Evolutionary conservation across 2,888 invertebrate genomes (phyloP).

Genomic region (Sympetrum striolatum): DNA sequence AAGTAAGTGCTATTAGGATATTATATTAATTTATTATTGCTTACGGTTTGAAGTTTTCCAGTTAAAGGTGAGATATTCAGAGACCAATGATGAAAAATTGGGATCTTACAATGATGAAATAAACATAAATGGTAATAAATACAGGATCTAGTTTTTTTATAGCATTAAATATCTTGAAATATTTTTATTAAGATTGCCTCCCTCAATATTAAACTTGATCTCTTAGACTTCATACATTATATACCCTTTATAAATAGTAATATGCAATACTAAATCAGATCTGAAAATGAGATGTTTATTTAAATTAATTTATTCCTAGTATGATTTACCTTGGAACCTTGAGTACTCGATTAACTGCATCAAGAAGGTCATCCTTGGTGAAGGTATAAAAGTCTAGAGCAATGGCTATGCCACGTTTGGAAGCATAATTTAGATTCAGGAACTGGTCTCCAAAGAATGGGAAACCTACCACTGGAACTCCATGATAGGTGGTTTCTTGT

Average conservation of each 20-base stretch:
- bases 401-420: constrained; percentile 60
- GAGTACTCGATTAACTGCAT: constrained; percentile 58
- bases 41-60: too few species aligned
- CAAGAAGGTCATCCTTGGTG: constrained; percentile 58
- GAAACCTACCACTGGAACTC: constrained; percentile 64
- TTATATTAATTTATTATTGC: background rate
- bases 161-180: too few species aligned
- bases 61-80: too few species aligned
- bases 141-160: too few species aligned
- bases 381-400: constrained; percentile 61
- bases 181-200: too few species aligned
- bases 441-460: constrained; percentile 64
- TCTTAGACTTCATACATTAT: too few species aligned
- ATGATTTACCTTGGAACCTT: constrained; percentile 56
- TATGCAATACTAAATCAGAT: too few species aligned
- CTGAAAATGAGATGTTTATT: too few species aligned
- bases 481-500: constrained; percentile 68
- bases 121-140: too few species aligned
- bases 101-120: background rate
- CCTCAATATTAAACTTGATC: too few species aligned
- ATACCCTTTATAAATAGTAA: too few species aligned
- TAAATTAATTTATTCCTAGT: background rate
- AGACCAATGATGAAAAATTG: background rate
- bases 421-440: constrained; percentile 61
- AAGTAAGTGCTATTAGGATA: background rate